Evolutionary conservation across 2,797 vertebrate species (phyloP), one percentile per base, ranked within the genome.

Genomic region (Gobionotothen gibberifrons): DNA sequence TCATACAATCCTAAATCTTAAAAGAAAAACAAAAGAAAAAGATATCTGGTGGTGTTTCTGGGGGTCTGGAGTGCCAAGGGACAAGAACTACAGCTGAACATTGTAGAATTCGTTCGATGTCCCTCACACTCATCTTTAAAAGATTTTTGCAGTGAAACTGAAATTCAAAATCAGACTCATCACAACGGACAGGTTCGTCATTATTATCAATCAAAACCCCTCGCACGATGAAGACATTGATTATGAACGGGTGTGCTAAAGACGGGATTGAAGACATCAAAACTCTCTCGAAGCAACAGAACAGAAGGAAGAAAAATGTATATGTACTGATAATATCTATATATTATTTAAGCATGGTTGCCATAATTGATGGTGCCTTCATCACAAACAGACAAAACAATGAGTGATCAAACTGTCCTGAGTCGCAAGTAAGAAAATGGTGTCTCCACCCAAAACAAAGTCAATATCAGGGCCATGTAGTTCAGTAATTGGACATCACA

Each of bases 1-100:
- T 93, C 92, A 94, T 94, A 95, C 93, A 95, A 94, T 93, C 93
- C 94, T 95, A 95, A 93, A 92, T 87, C 85, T 90, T 87, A 74
- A 93, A 92, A 83, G 76, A 88, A 87, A 87, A 87, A 69, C 70
- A 81, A 90, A 87, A 88, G 54, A 82, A 89, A 89, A 88, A 86
- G 39, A 89, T 84, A 93, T 93, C 93, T 92, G 92, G 90, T 92
- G 89, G 91, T 91, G 90, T 92, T 91, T 93, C 91, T 93, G 91
- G 91, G 92, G 91, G 89, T 93, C 90, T 92, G 93, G 90, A 84
- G 90, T 90, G 87, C 83, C 84, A 84, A 87, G 78, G 89, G 82
- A 89, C 85, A 86, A 71, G 63, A 90, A 85, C 78, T 88, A 84
- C 69, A 81, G 72, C 80, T 86, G 77, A 81, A 82, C 74, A 84